phyloP scores from a whole-genome alignment of 2,888 invertebrate species.

The Leptinotarsa rubiginosa region DNA sequence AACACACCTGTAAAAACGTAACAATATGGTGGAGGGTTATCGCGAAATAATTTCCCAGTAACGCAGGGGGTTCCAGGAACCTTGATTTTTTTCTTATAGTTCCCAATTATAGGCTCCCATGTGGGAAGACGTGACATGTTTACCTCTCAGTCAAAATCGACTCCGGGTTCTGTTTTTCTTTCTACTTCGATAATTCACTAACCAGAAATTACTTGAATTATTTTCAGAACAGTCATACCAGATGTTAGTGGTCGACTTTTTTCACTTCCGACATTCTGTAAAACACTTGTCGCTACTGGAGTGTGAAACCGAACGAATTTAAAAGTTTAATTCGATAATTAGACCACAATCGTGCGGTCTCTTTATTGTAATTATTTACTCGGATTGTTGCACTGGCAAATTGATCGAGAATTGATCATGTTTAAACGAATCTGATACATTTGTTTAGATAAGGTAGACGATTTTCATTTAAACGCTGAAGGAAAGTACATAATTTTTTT shows the following conservation, averaged over 20 bases:
- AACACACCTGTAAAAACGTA: no score
- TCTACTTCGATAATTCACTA: not conserved
- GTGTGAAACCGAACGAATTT: conserved; percentile 19
- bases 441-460: not conserved
- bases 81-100: no score
- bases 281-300: conserved; percentile 12
- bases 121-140: no score
- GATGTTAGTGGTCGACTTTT: conserved; percentile 14
- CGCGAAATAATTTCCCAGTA: no score
- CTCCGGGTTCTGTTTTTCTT: not conserved
- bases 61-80: no score
- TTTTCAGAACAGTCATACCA: not conserved
- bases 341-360: conserved; percentile 8
- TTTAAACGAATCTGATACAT: not conserved
- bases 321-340: conserved; percentile 12
- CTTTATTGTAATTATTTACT: conserved; percentile 5
- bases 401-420: conserved; percentile 1
- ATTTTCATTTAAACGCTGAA: no score
- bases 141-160: not conserved
- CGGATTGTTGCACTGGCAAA: not conserved
- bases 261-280: conserved; percentile 11
- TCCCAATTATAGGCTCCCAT: no score
- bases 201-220: not conserved
- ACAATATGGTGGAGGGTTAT: no score
- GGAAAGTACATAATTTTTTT: no score